A percentile compares a stretch with the other conserved stretches of the same genome.
Conservation (phyloP, 2,888 invertebrate species). For the Automeris io region DNA sequence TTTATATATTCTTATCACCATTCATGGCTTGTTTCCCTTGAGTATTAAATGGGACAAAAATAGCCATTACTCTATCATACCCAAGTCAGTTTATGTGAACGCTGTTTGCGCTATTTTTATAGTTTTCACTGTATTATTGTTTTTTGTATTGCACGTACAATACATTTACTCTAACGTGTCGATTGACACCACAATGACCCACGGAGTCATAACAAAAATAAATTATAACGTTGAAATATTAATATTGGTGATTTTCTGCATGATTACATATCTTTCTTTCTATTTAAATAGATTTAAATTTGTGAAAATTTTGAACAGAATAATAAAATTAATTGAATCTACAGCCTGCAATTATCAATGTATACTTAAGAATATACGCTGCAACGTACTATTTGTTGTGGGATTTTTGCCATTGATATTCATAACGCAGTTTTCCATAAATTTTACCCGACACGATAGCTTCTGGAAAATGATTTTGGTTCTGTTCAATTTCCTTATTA, state of each 20-base stretch:
- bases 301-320: conserved; percentile 41
- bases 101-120: conserved; percentile 34
- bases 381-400: conserved; percentile 29
- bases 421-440: conserved; percentile 34
- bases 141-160: conserved; percentile 36
- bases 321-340: conserved; percentile 32
- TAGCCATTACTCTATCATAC: conserved; percentile 27
- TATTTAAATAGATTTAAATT: conserved; percentile 38
- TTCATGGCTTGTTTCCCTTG: conserved; percentile 40
- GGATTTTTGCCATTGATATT: conserved; percentile 22
- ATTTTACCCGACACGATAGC: conserved; percentile 37
- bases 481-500: conserved; percentile 37
- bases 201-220: conserved; percentile 40
- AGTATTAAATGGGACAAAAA: conserved; percentile 27
- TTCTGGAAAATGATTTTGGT: conserved; percentile 52
- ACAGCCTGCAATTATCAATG: conserved; percentile 21
- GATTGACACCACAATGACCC: conserved; percentile 31
- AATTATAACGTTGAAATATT: conserved; percentile 51
- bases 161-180: conserved; percentile 28
- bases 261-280: conserved; percentile 35
- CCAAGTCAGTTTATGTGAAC: conserved; percentile 47
- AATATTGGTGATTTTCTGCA: conserved; percentile 26
- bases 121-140: conserved; percentile 29
- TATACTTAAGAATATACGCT: conserved; percentile 28
- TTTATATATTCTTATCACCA: conserved; percentile 27